phyloP scores from a whole-genome alignment of 2,113 vertebrate species.

The Mixornis gularis region DNA sequence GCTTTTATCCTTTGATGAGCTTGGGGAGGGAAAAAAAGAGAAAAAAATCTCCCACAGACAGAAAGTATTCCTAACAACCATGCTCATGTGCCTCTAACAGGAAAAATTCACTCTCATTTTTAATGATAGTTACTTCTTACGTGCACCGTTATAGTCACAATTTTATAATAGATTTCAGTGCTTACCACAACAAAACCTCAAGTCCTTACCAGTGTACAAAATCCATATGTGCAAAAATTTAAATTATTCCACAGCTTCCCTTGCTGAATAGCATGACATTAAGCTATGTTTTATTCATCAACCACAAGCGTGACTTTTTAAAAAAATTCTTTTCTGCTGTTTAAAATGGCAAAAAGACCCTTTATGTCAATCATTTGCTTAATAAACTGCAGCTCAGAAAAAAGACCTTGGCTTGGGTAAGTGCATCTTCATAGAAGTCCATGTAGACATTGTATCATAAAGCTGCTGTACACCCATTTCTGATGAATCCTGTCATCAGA shows the following conservation, averaged over 20 bases:
- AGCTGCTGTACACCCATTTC: neutral
- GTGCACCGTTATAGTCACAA: neutral
- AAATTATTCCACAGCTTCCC: slow-evolving; percentile 38
- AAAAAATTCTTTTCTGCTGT: neutral
- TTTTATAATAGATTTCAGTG: neutral
- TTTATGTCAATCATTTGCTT: slow-evolving; percentile 3
- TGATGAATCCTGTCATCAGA: neutral
- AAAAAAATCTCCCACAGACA: neutral
- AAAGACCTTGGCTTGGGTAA: neutral
- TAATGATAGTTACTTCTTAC: slow-evolving; percentile 4
- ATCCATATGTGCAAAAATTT: neutral
- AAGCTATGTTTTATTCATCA: slow-evolving; percentile 56
- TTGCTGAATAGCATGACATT: slow-evolving; percentile 21
- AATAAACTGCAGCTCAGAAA: neutral
- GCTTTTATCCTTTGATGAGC: neutral
- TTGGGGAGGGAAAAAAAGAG: neutral
- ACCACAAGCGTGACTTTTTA: neutral
- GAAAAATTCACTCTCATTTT: neutral
- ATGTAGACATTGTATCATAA: neutral
- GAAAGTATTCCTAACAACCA: neutral
- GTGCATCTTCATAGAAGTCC: neutral
- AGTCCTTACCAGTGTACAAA: neutral
- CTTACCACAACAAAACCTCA: neutral
- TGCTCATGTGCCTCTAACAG: neutral
- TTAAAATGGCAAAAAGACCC: neutral